Percentiles rank a stretch among this genome's conserved stretches.
Evolutionary conservation across 2,888 invertebrate species (phyloP).

Genomic region (Stenolophus ochropezus): DNA sequence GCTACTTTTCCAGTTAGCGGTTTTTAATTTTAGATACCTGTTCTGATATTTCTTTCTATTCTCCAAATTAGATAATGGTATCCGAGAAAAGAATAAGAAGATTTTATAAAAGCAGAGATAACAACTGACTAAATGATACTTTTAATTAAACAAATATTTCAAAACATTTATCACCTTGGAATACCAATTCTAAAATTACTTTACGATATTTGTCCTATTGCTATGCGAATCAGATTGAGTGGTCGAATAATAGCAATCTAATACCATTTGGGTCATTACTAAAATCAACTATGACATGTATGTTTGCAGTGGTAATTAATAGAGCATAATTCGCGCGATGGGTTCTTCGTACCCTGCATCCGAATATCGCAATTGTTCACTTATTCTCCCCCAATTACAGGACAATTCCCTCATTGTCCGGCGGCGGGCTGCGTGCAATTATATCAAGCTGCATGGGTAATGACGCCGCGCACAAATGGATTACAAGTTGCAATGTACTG

Average conservation of each 20-base stretch:
- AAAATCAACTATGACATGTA: neutral
- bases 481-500: constrained; percentile 14
- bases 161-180: no score
- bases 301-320: neutral
- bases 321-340: neutral
- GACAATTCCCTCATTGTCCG: constrained; percentile 1
- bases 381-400: neutral
- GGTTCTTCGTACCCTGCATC: neutral
- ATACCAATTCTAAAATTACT: no score
- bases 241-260: neutral
- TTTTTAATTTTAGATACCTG: no score
- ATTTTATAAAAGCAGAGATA: no score
- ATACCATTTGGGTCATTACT: neutral
- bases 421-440: constrained; percentile 1
- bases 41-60: no score
- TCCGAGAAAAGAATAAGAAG: no score
- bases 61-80: no score
- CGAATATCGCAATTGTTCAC: neutral
- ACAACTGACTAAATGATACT: no score
- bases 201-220: no score
- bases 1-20: no score
- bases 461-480: constrained; percentile 16
- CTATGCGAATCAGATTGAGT: no score
- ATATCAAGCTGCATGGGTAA: constrained; percentile 18
- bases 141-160: no score